Evolutionary conservation across 2,797 vertebrate species (phyloP).

Genomic region (Aeoliscus strigatus): DNA sequence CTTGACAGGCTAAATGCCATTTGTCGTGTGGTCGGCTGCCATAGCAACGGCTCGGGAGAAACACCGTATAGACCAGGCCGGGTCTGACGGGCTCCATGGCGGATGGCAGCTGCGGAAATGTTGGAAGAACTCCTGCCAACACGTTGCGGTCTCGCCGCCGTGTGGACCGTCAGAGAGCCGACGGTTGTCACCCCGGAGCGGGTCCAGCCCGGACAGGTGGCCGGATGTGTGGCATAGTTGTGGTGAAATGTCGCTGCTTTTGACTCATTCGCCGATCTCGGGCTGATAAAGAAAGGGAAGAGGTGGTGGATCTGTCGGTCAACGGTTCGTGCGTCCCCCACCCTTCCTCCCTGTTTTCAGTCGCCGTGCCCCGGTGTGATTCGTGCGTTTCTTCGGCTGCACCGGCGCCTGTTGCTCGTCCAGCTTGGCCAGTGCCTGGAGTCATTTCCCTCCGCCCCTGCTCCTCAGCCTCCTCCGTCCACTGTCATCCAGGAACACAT

Average conservation of each 20-base stretch:
- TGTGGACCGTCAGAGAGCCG: slow-evolving; percentile 10
- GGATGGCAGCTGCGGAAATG: slow-evolving; percentile 58
- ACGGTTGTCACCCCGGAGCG: too few species aligned
- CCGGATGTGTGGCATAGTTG: too few species aligned
- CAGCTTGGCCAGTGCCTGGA: slow-evolving; percentile 45
- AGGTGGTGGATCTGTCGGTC: slow-evolving; percentile 3
- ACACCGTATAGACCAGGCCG: slow-evolving; percentile 64
- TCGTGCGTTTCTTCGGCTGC: slow-evolving; percentile 53
- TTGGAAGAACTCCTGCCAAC: slow-evolving; percentile 56
- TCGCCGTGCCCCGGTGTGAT: slow-evolving; percentile 57
- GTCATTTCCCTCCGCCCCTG: too few species aligned
- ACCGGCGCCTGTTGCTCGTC: slow-evolving; percentile 64
- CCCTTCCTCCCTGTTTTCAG: too few species aligned
- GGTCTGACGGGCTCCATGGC: slow-evolving; percentile 52
- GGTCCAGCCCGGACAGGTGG: slow-evolving; percentile 6
- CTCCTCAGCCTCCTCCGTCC: too few species aligned
- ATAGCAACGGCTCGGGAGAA: slow-evolving; percentile 82
- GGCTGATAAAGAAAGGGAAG: not conserved
- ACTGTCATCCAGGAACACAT: too few species aligned
- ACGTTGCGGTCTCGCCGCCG: slow-evolving; percentile 50
- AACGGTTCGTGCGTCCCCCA: slow-evolving; percentile 23
- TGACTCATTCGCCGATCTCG: too few species aligned
- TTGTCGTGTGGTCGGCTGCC: slow-evolving; percentile 80
- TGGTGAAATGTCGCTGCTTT: too few species aligned
- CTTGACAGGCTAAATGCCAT: slow-evolving; percentile 72